phyloP scores from a whole-genome alignment of 2,888 invertebrate species.

The Caenorhabditis macrosperma region DNA sequence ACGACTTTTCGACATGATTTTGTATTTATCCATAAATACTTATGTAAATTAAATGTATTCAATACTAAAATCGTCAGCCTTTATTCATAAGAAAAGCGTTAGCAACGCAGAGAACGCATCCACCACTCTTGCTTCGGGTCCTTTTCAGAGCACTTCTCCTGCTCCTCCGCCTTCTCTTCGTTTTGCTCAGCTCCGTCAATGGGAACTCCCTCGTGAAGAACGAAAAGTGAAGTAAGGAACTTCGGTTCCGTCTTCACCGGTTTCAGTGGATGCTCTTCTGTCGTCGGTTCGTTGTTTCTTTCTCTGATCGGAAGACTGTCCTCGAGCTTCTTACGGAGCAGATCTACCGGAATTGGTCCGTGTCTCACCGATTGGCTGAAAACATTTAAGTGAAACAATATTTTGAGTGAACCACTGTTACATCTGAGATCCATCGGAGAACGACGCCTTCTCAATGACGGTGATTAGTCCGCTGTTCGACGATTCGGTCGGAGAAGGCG shows the following conservation, averaged over 20 bases:
- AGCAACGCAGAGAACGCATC: slow-evolving; percentile 53
- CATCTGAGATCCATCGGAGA: slow-evolving; percentile 25
- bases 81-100: not conserved
- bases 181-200: not conserved
- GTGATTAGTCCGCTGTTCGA: slow-evolving; percentile 50
- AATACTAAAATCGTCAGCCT: too few relatives aligned
- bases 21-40: not conserved
- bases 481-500: slow-evolving; percentile 17
- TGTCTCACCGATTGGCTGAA: slow-evolving; percentile 50
- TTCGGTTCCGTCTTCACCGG: not conserved
- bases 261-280: not conserved
- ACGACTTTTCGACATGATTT: not conserved
- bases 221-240: slow-evolving; percentile 16
- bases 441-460: slow-evolving; percentile 35
- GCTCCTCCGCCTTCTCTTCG: slow-evolving; percentile 1
- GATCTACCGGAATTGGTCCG: slow-evolving; percentile 28
- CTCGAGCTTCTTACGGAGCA: slow-evolving; percentile 29
- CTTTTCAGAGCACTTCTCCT: slow-evolving; percentile 15
- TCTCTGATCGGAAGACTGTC: not conserved
- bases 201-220: slow-evolving; percentile 19
- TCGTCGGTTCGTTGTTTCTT: too few relatives aligned
- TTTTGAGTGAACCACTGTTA: not conserved
- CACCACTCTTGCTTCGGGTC: slow-evolving; percentile 47
- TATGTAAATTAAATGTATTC: not conserved
- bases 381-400: not conserved